Base-by-base conservation (phyloP, 2,888 invertebrate genomes). In the Labia minor region DNA sequence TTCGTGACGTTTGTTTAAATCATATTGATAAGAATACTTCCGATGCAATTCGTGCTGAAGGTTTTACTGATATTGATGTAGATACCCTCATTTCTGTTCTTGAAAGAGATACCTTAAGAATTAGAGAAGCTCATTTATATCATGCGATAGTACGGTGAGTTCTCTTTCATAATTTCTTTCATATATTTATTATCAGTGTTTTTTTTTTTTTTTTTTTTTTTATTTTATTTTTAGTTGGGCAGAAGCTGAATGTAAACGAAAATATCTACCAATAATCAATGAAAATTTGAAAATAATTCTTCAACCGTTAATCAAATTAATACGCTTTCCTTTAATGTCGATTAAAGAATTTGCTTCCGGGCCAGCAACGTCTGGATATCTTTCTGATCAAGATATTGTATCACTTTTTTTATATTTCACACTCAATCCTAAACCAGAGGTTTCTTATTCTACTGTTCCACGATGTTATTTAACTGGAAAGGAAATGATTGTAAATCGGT, bases 261-360 rank as follows among this genome's bases (percentile, higher is more conserved):
- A 85, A 26, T 85, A 86, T 71, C 73, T 88, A 18, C 82, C 86
- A 0, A 81, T 85, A 1, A 85, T 83, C 0, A 82, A 88, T 0
- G 83, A 83, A 69, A 87, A 89, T 76, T 87, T 88, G 74, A 79
- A 90, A 69, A 77, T 79, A 68, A 86, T 88, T 0, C 78, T 92
- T 0, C 89, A 88, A 0, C 76, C 83, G 65, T 87, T 89, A 0
- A 81, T 92, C 71, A 82, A 84, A 37, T 82, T 90, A 0, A 86
- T 92, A 66, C 80, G 92, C 21, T 92, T 91, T 75, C 91, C 92
- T 0, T 77, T 91, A 19, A 92, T 92, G 91, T 87, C 88, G 0
- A 86, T 90, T 0, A 90, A 92, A 75, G 92, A 92, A 76, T 92
- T 92, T 76, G 90, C 90, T 0, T 82, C 84, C 76, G 88, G 86